Evolutionary conservation across 2,113 vertebrate species (phyloP).

Genomic region (Colius striatus): DNA sequence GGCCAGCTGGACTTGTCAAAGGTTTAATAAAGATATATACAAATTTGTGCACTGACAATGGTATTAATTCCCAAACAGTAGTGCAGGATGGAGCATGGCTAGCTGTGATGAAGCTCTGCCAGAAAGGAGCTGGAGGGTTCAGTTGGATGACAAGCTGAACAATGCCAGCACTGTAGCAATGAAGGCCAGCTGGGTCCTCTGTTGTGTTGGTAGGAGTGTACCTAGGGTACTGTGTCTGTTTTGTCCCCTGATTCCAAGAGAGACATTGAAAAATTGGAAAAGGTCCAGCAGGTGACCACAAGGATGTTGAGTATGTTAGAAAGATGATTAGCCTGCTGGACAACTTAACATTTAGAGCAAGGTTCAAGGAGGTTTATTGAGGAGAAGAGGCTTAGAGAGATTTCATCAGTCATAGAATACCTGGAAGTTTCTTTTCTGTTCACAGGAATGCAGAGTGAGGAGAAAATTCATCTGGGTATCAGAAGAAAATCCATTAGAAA

Average conservation of each 20-base stretch:
- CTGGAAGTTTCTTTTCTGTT: background rate
- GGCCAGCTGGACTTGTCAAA: background rate
- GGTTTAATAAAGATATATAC: background rate
- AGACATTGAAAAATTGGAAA: background rate
- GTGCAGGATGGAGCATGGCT: background rate
- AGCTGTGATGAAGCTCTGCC: background rate
- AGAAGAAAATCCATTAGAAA: background rate
- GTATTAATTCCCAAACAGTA: background rate
- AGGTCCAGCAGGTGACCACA: background rate
- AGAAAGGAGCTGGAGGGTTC: background rate
- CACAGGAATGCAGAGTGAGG: background rate
- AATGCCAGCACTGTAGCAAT: background rate
- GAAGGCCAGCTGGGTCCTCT: background rate
- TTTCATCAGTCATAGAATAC: background rate
- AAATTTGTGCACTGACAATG: background rate
- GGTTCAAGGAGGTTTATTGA: background rate
- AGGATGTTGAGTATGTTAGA: background rate
- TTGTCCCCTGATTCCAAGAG: background rate
- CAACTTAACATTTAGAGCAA: background rate
- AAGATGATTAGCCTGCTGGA: background rate
- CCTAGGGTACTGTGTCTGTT: background rate
- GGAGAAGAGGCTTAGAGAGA: background rate
- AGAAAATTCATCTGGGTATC: background rate
- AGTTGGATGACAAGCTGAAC: background rate
- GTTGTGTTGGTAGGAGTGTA: background rate